Evolutionary conservation across 2,113 vertebrate species (phyloP), one percentile per base, ranked within the genome.

Genomic region (Cottus gobio): DNA sequence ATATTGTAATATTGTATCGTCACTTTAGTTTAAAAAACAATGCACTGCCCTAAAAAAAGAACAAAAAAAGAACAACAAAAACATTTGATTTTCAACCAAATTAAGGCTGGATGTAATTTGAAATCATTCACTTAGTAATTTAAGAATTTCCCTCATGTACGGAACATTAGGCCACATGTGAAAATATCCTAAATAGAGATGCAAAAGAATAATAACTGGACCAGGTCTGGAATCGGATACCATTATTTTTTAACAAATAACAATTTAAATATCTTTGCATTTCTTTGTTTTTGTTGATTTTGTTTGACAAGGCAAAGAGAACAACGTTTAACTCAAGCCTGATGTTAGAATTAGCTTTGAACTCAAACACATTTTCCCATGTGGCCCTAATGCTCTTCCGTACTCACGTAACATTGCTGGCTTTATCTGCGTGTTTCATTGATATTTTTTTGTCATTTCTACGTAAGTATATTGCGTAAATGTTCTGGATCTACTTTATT

Each of bases 341-440:
- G 48, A 52, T 26, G 52, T 56, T 54, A 54, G n/a, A 54, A 26
- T 26, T 13, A 5, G 5, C 11, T 56, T 54, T 54, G n/a, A 54
- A 54, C 50, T 57, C 54, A 57, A 57, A 57, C 12, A 28, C 12
- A 28, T 57, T 8, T 58, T 3, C 28, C 26, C 57, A 31, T 58
- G 7, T 58, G 57, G 57, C 57, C 28, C 28, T 31, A 18, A 58
- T 20, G 2, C 28, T 58, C 7, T 58, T 58, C 28, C 28, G 15
- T 58, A 31, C 57, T 2, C 10, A 54, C 52, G 10, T 46, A 6
- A 46, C 16, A 34, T 68, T 68, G 67, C 67, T 70, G 67, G 67
- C 48, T 70, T 56, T 15, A 26, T 70, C 34, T 26, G 15, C 56
- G 67, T 69, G 66, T 52, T 36, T 34, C 66, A 7, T 48, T 50